Base-by-base conservation (phyloP, 1,140 invertebrate species). In the Harlomillsia oculata region DNA sequence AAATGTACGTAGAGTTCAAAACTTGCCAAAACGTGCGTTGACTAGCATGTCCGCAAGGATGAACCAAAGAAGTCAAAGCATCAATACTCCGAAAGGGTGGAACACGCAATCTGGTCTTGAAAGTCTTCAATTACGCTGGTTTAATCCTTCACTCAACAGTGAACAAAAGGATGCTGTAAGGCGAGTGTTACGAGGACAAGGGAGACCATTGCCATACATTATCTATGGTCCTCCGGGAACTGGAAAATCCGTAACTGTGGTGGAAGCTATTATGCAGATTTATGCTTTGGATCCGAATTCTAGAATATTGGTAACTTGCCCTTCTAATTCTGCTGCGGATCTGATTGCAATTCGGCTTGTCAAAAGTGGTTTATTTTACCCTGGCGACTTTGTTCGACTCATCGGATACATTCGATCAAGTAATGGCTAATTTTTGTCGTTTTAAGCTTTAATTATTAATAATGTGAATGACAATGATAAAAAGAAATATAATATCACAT, bases 291-390 rank as follows among this genome's bases (percentile, higher is more conserved):
- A 85, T 13, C 78, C 82, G 0, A 74, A 81, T 8, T 79, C 80
- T 53, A 60, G 60, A 60, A 77, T 95, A 41, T 68, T 96, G 25
- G 77, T 92, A 29, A 86, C 84, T 20, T 82, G 88, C 5, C 90
- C 91, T 0, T 90, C 89, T 1, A 93, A 93, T 66, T 87, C 84
- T 70, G 83, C 89, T 5, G 84, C 88, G 2, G 87, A 94, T 76
- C 73, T 91, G 41, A 77, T 90, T 29, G 71, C 80, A 6, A 78
- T 82, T 64, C 73, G 80, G 56, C 67, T 90, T 2, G 70, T 86
- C n/a, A 70, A 79, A 18, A 78, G 73, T 56, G 74, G 74, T 11
- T 53, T 72, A 14, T 60, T 80, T 1, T 69, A 76, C 30, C 76
- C 76, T 2, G 80, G 80, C 40, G 80, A 85, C 49, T 73, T 89